Conservation (phyloP, 2,888 invertebrate genomes). For the Drosophila testacea region DNA sequence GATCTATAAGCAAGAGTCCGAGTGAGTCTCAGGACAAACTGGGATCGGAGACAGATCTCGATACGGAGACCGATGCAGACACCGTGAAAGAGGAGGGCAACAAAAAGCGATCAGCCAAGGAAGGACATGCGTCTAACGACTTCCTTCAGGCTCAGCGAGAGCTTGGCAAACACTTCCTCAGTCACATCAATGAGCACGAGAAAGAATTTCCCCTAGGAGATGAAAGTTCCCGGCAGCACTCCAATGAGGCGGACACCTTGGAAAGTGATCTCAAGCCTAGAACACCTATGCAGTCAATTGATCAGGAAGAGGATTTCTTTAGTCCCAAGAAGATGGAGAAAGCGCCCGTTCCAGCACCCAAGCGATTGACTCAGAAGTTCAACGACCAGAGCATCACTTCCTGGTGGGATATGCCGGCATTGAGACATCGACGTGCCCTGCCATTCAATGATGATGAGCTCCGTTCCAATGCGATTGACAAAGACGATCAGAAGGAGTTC, state of each 20-base stretch:
- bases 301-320: constrained; percentile 55
- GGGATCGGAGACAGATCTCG: constrained; percentile 42
- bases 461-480: constrained; percentile 73
- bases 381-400: constrained; percentile 54
- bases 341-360: constrained; percentile 19
- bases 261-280: constrained; percentile 2
- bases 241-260: constrained; percentile 12
- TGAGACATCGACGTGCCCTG: constrained; percentile 56
- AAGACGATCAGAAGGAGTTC: constrained; percentile 61
- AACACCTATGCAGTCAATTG: background rate
- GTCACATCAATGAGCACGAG: constrained; percentile 58
- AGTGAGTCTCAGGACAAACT: constrained; percentile 20
- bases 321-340: constrained; percentile 43
- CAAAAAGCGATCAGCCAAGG: constrained; percentile 45
- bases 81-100: constrained; percentile 37
- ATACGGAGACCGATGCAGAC: constrained; percentile 46
- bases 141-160: constrained; percentile 71
- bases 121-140: constrained; percentile 54
- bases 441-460: constrained; percentile 39
- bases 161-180: constrained; percentile 66
- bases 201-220: constrained; percentile 34
- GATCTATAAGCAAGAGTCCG: constrained; percentile 25
- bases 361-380: constrained; percentile 12
- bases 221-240: constrained; percentile 17
- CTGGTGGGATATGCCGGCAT: constrained; percentile 78